Evolutionary conservation across 2,888 invertebrate species (phyloP).

Genomic region (Erebia aethiops): DNA sequence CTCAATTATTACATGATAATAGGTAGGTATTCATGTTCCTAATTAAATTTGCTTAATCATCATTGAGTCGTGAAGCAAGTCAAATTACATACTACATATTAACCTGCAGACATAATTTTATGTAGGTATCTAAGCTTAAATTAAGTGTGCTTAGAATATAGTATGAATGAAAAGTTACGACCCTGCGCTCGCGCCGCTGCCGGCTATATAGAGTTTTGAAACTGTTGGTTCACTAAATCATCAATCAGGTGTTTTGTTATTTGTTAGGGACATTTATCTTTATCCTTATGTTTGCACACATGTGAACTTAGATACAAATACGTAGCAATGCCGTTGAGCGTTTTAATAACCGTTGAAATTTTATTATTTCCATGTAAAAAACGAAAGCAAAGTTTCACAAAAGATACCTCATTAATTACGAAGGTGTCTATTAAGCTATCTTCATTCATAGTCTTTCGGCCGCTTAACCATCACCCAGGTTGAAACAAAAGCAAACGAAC

Average conservation of each 20-base stretch:
- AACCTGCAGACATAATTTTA: not conserved
- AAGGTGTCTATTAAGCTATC: conserved; percentile 32
- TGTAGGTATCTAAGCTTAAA: not conserved
- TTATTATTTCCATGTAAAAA: not conserved
- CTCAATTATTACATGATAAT: too few relatives aligned
- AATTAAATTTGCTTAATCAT: not conserved
- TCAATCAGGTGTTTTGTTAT: not conserved
- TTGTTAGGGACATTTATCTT: not conserved
- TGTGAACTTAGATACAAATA: too few relatives aligned
- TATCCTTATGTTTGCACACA: not conserved
- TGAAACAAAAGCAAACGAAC: conserved; percentile 37
- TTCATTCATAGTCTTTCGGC: conserved; percentile 29
- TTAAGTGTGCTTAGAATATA: conserved; percentile 14
- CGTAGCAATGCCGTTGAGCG: too few relatives aligned
- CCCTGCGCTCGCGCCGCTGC: conserved; percentile 72
- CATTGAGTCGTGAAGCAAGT: too few relatives aligned
- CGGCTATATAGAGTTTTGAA: conserved; percentile 39
- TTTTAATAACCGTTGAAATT: not conserved
- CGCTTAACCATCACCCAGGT: conserved; percentile 16
- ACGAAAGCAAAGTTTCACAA: not conserved
- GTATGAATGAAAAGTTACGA: conserved; percentile 50
- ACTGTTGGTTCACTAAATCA: conserved; percentile 13
- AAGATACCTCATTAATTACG: conserved; percentile 12
- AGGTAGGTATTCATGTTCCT: not conserved
- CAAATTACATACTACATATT: too few relatives aligned